Evolutionary conservation across 2,888 invertebrate species (phyloP).

Genomic region (Labia minor): DNA sequence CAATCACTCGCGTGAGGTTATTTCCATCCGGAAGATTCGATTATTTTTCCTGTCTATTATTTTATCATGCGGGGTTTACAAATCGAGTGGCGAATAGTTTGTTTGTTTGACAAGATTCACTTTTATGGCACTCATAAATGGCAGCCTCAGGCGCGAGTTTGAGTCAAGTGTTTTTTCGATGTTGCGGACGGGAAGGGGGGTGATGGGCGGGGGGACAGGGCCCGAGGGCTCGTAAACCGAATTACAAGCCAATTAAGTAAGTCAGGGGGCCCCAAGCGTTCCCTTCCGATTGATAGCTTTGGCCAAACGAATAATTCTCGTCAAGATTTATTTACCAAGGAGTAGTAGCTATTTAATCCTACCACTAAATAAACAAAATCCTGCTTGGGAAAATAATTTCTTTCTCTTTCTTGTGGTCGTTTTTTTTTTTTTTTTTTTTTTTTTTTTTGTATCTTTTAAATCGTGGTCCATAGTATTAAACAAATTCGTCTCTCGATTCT

Average conservation of each 20-base stretch:
- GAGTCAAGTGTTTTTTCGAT: too few species aligned
- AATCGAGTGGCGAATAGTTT: not conserved
- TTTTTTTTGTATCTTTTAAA: not conserved
- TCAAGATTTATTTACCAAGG: not conserved
- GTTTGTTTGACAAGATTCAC: slow-evolving; percentile 13
- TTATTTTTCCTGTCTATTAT: too few species aligned
- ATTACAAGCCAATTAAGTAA: slow-evolving; percentile 13
- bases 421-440: not conserved
- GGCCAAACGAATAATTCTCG: not conserved
- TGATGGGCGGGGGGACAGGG: not conserved
- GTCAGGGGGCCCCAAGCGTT: not conserved
- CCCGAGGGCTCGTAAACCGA: slow-evolving; percentile 13
- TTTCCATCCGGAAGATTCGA: too few species aligned
- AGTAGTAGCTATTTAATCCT: not conserved
- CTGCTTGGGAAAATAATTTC: not conserved
- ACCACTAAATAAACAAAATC: slow-evolving; percentile 8
- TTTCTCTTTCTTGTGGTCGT: not conserved
- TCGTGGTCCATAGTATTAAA: too few species aligned
- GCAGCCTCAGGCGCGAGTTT: not conserved
- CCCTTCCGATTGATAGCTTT: not conserved
- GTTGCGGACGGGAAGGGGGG: too few species aligned
- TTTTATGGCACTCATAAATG: not conserved
- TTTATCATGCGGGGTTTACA: too few species aligned
- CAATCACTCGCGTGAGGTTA: too few species aligned
- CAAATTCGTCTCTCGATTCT: too few species aligned